These are phyloP conservation scores for Phataginus tricuspis DNA, from an alignment of 2,797 vertebrate genomes.

Conservation along the genomic window DNA sequence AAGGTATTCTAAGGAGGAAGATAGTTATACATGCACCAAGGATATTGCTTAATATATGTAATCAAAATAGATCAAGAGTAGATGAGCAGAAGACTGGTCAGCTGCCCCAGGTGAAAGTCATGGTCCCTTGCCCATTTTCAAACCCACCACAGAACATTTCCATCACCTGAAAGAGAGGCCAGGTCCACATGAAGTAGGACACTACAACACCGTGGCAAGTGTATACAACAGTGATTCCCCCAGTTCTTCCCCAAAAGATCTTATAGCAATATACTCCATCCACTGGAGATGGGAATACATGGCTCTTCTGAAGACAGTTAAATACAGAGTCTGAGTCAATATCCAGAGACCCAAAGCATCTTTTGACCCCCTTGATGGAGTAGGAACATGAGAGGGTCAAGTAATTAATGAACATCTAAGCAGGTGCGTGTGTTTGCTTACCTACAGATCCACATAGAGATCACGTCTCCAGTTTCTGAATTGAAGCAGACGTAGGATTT, in stretches of 20 bases:
- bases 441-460: background rate
- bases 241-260: background rate
- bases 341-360: background rate
- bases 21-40: background rate
- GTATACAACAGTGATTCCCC: background rate
- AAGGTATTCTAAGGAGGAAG: background rate
- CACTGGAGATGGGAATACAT: background rate
- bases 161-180: background rate
- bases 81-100: background rate
- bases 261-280: background rate
- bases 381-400: background rate
- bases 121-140: background rate
- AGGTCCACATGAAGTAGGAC: background rate
- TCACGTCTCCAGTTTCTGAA: background rate
- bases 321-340: background rate
- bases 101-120: background rate
- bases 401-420: background rate
- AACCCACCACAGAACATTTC: background rate
- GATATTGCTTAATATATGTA: background rate
- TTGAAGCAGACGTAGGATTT: background rate
- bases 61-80: background rate
- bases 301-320: background rate
- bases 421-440: background rate
- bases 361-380: background rate
- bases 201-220: background rate